phyloP scores from a whole-genome alignment of 2,797 vertebrate species.

The Ataeniobius toweri region DNA sequence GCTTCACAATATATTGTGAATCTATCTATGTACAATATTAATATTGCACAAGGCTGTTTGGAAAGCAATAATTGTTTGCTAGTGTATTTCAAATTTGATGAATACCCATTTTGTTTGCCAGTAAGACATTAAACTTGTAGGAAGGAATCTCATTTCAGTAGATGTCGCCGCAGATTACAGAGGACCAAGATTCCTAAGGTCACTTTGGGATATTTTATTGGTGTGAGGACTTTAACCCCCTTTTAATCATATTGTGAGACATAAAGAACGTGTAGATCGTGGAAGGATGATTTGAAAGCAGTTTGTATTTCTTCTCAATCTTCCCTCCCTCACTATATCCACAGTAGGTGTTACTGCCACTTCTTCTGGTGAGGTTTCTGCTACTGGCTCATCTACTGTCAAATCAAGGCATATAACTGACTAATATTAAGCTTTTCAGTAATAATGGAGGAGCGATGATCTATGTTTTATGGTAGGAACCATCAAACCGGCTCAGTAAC shows the following conservation, averaged over 20 bases:
- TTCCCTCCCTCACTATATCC: conserved; percentile 24
- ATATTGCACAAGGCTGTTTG: no score
- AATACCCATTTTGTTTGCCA: no score
- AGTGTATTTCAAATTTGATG: no score
- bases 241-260: background rate
- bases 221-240: background rate
- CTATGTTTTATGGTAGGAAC: conserved; percentile 26
- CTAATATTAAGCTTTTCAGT: conserved; percentile 20
- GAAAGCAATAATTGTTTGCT: no score
- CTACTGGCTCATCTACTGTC: conserved; percentile 58
- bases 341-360: conserved; percentile 44
- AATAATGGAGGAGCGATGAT: background rate
- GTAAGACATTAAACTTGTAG: no score
- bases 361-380: conserved; percentile 45
- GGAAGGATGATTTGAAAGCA: background rate
- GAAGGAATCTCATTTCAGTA: no score
- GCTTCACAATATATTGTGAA: no score
- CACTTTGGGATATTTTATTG: no score
- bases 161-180: no score
- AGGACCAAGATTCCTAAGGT: no score
- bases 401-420: conserved; percentile 36
- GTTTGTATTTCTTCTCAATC: conserved; percentile 16
- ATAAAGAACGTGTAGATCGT: background rate
- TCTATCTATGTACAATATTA: no score
- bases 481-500: conserved; percentile 14